These are phyloP conservation scores for Chymomyza procnemis DNA, from an alignment of 2,888 invertebrate species.

Conservation along the genomic window DNA sequence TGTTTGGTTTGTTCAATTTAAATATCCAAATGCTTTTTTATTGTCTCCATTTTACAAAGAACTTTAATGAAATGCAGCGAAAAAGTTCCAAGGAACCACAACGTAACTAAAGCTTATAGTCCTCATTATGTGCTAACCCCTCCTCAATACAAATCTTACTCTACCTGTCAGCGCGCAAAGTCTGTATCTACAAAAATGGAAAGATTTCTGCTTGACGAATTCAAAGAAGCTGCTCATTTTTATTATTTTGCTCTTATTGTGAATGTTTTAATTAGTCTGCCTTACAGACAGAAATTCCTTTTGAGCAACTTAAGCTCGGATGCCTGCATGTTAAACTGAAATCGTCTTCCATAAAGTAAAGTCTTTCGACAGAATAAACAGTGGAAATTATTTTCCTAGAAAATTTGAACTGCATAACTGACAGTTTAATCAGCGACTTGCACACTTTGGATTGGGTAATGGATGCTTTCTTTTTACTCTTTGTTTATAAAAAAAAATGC, in stretches of 20 bases:
- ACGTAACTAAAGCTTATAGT: not conserved
- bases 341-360: not conserved
- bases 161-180: not conserved
- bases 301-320: not conserved
- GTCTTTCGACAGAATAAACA: not conserved
- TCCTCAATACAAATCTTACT: not conserved
- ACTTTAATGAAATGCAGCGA: not conserved
- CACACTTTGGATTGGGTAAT: not conserved
- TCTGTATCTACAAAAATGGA: slow-evolving; percentile 6
- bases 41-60: not conserved
- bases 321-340: not conserved
- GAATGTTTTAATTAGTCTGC: slow-evolving; percentile 68
- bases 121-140: slow-evolving; percentile 9
- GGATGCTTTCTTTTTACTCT: not conserved
- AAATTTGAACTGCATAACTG: not conserved
- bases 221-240: slow-evolving; percentile 24
- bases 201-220: slow-evolving; percentile 17
- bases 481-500: not conserved
- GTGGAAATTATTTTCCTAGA: not conserved
- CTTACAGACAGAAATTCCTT: not conserved
- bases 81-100: not conserved
- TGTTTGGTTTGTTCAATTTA: not conserved
- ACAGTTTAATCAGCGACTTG: slow-evolving; percentile 48
- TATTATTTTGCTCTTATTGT: slow-evolving; percentile 57
- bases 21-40: not conserved